Base-by-base conservation (phyloP, 1,140 invertebrate genomes). In the Zaprionus tsacasi region DNA sequence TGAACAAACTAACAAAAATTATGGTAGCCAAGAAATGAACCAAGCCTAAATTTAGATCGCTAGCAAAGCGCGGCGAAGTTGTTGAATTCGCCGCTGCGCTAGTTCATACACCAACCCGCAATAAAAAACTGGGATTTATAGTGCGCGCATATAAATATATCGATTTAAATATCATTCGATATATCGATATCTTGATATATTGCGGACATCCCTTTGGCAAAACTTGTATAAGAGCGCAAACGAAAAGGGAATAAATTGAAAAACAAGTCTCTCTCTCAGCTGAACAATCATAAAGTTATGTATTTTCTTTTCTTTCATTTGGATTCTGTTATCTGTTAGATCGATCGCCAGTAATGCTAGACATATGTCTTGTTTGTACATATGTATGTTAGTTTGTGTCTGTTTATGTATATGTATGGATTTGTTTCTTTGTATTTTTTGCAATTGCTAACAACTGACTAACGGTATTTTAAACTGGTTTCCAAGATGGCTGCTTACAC, bases 361-460 rank as follows among this genome's bases (percentile, higher is more conserved):
- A 60, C 58, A 74, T 63, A 63, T 21, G 40, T 59, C 17, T 58
- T 27, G 38, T 30, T 50, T 40, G 6, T 30, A 30, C 27, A 30
- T 6, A 30, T 56, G 33, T 6, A 30, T 56, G 33, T 38, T 27
- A 43, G 21, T 60, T 11, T 38, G 63, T 56, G 21, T 21, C 1
- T 21, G 21, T 21, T 21, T 21, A 21, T 21, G 21, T 21, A 21
- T 21, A 55, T 21, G 40, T 59, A 27, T 58, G 36, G 38, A 38
- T 50, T 40, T 56, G 33, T 38, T 27, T 61, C n/a, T 61, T 11
- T 38, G 63, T 56, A 33, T 33, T 57, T 45, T 58, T 66, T 67
- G 61, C 40, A 75, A 76, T 67, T 76, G 61, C 72, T 76, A 78
- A 78, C 76, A 79, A 79, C 63, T 76, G 72, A 67, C 73, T 78